These are phyloP conservation scores for Mimas tiliae DNA, from an alignment of 2,888 invertebrate species.

Conservation along the genomic window DNA sequence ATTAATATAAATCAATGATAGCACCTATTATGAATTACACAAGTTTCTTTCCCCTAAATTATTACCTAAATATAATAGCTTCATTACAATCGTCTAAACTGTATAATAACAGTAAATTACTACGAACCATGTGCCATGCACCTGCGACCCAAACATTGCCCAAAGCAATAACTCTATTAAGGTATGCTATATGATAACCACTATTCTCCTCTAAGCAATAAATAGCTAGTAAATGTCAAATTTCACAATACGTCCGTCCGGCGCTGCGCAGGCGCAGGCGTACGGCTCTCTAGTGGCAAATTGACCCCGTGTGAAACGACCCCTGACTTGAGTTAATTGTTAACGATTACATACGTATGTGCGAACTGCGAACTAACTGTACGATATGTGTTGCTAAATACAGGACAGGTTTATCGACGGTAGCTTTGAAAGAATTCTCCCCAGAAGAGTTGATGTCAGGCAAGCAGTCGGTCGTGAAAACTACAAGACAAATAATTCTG, in stretches of 20 bases:
- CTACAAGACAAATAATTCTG: no score
- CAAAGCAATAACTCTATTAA: neutral
- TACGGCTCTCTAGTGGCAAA: neutral
- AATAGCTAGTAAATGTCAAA: slow-evolving; percentile 26
- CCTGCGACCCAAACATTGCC: neutral
- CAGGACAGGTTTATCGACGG: neutral
- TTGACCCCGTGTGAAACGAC: slow-evolving; percentile 27
- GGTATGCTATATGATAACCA: neutral
- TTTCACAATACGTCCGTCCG: slow-evolving; percentile 22
- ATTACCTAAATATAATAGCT: no score
- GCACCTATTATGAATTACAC: no score
- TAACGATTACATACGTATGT: slow-evolving; percentile 1
- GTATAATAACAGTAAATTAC: no score
- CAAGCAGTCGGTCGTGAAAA: no score
- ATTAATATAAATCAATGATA: no score
- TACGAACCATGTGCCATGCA: no score
- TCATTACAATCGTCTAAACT: no score
- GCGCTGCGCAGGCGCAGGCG: neutral
- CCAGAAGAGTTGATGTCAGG: neutral
- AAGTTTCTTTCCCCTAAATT: no score
- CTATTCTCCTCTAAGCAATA: neutral
- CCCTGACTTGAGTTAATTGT: slow-evolving; percentile 13
- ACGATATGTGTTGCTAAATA: neutral
- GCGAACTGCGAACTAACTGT: neutral
- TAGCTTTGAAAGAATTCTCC: neutral